A percentile compares a stretch with the other conserved stretches of the same genome.
Conservation (phyloP, 2,888 invertebrate species). For the Ommatoiulus sabulosus region DNA sequence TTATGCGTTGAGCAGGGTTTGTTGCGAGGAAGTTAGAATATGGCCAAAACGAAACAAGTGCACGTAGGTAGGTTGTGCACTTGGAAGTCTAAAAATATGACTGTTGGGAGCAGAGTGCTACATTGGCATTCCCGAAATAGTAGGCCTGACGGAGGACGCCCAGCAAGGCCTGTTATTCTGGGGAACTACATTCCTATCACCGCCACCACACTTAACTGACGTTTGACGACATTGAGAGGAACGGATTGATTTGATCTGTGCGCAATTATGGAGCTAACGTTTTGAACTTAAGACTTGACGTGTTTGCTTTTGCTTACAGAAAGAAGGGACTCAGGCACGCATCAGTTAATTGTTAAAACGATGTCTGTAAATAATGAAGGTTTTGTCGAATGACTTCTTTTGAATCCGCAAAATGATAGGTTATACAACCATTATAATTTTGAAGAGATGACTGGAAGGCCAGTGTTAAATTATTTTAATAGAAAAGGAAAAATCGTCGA, state of each 20-base stretch:
- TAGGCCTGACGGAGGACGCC: constrained; percentile 34
- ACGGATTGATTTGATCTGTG: neutral
- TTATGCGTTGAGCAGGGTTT: neutral
- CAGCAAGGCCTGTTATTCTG: constrained; percentile 52
- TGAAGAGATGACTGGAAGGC: too few species aligned
- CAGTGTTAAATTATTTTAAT: too few species aligned
- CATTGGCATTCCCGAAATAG: constrained; percentile 52
- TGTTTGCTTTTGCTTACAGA: too few species aligned
- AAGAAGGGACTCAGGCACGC: too few species aligned
- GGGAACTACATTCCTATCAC: constrained; percentile 50
- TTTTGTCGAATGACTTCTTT: too few species aligned
- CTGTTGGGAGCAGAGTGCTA: constrained; percentile 52
- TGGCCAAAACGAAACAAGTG: constrained; percentile 25
- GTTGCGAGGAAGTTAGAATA: constrained; percentile 7
- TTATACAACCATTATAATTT: too few species aligned
- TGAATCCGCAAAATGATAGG: too few species aligned
- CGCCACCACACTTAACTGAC: constrained; percentile 38
- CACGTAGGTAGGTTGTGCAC: constrained; percentile 38
- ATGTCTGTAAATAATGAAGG: too few species aligned
- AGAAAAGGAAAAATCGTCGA: too few species aligned
- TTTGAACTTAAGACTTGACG: neutral
- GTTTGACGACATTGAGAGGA: neutral
- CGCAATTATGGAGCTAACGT: neutral
- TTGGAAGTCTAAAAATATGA: constrained; percentile 46
- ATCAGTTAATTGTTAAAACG: too few species aligned